Conservation (phyloP, 2,113 vertebrate species). For the Ovis aries region DNA sequence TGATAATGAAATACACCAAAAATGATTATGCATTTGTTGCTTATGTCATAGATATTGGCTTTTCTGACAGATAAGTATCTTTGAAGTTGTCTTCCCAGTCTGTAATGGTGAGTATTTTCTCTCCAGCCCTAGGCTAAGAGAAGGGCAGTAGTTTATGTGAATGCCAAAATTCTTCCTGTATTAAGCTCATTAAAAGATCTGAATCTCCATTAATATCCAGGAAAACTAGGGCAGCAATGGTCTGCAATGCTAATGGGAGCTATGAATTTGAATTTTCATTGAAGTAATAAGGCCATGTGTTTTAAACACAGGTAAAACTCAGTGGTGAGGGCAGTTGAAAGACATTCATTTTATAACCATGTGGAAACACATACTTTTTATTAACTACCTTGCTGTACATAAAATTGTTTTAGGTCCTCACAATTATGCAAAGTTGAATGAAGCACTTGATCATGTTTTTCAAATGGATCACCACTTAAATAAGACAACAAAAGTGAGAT, state of each 20-base stretch:
- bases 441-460: constrained; percentile 2
- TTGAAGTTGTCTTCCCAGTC: neutral
- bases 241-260: constrained; percentile 45
- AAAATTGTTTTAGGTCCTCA: neutral
- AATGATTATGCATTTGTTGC: neutral
- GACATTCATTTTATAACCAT: neutral
- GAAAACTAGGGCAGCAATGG: constrained; percentile 47
- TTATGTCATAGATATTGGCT: neutral
- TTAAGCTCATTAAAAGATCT: constrained; percentile 54
- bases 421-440: neutral
- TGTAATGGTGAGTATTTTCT: neutral
- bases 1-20: neutral
- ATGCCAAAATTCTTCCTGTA: constrained; percentile 33
- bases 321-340: constrained; percentile 29
- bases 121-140: constrained; percentile 9
- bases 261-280: constrained; percentile 56
- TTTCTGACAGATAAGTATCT: neutral
- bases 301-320: constrained; percentile 35
- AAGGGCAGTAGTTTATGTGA: constrained; percentile 23
- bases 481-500: neutral
- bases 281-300: constrained; percentile 34
- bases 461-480: neutral
- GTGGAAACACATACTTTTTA: neutral
- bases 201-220: constrained; percentile 46
- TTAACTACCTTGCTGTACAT: neutral